phyloP scores from a whole-genome alignment of 2,797 vertebrate species.

The Crenichthys baileyi region DNA sequence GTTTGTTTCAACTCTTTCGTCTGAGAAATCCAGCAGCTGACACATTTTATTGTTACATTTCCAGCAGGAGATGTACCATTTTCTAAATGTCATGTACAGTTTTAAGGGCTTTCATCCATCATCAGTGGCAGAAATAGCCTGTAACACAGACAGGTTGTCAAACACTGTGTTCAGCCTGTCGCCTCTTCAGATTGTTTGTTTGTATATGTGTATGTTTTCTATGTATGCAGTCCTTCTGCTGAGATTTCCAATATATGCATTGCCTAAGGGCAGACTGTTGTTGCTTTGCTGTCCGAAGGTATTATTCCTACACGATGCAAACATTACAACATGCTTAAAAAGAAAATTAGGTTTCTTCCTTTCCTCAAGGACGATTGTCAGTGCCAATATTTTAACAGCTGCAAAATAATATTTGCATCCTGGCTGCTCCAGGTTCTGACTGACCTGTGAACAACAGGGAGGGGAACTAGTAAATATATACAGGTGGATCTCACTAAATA shows the following conservation, averaged over 20 bases:
- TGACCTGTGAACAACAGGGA: neutral
- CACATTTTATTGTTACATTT: constrained; percentile 46
- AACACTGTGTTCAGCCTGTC: constrained; percentile 31
- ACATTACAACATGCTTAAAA: constrained; percentile 33
- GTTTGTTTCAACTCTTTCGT: constrained; percentile 23
- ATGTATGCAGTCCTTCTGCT: constrained; percentile 18
- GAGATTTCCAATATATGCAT: constrained; percentile 27
- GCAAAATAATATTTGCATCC: neutral
- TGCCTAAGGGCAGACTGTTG: constrained; percentile 58
- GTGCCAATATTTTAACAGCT: neutral
- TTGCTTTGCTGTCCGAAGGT: constrained; percentile 72
- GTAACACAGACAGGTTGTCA: constrained; percentile 47
- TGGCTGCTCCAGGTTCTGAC: neutral
- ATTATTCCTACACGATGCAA: constrained; percentile 50
- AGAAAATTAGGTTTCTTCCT: constrained; percentile 34
- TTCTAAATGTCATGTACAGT: constrained; percentile 62
- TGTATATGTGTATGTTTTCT: constrained; percentile 17
- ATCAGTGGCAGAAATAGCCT: constrained; percentile 47
- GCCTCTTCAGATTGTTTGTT: constrained; percentile 22
- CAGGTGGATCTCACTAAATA: neutral
- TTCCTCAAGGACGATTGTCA: constrained; percentile 12
- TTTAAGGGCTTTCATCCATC: constrained; percentile 50
- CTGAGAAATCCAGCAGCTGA: constrained; percentile 32
- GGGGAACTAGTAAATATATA: neutral
- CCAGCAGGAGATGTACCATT: constrained; percentile 41